Evolutionary conservation across 2,113 vertebrate genomes (phyloP).

Genomic region (Nothoprocta perdicaria): DNA sequence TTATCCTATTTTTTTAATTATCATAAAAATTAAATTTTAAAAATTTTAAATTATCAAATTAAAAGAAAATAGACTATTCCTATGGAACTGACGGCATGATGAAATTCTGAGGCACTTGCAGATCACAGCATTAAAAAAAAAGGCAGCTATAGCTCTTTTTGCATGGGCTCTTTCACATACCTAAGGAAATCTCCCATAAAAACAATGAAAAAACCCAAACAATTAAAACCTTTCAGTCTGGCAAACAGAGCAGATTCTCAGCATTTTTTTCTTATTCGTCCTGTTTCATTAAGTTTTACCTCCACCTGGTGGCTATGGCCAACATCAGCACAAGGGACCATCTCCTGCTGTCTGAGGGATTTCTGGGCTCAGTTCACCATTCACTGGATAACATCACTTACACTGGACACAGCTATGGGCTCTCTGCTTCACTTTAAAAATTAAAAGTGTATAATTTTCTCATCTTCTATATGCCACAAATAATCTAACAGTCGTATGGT

Average conservation of each 20-base stretch:
- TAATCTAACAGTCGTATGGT: neutral
- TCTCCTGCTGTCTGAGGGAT: neutral
- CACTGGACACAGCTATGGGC: neutral
- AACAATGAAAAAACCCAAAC: neutral
- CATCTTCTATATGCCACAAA: neutral
- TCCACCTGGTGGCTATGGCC: constrained; percentile 74
- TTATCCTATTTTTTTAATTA: neutral
- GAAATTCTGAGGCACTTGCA: neutral
- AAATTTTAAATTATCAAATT: neutral
- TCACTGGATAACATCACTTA: neutral
- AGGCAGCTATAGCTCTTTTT: neutral
- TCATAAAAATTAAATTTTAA: too few relatives aligned
- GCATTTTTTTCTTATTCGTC: neutral
- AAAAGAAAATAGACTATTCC: neutral
- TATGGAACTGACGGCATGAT: neutral
- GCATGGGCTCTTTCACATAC: neutral
- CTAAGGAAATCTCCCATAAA: neutral
- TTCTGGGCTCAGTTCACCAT: neutral
- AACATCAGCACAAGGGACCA: neutral
- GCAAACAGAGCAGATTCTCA: neutral
- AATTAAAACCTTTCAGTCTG: neutral
- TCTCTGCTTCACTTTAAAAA: neutral
- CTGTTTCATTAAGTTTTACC: constrained; percentile 63
- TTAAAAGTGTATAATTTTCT: neutral
- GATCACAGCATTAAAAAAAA: neutral